Conservation (phyloP, 2,888 invertebrate species). For the Cynaeus angustus region DNA sequence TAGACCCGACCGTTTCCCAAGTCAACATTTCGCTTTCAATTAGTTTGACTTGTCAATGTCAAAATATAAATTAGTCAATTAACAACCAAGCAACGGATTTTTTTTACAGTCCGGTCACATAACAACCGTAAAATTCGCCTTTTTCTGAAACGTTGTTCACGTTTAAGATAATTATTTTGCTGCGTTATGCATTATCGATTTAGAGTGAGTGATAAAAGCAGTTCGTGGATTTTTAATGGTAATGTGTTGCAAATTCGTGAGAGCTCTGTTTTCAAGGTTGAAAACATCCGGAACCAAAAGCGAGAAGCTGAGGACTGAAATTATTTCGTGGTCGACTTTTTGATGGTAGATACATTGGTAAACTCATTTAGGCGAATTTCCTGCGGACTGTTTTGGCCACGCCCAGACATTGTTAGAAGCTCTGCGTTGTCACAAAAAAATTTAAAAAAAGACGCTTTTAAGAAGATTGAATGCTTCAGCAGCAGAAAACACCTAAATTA, state of each 20-base stretch:
- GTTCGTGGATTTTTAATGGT: conserved; percentile 26
- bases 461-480: too few species aligned
- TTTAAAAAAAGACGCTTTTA: too few species aligned
- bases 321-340: neutral
- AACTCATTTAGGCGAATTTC: too few species aligned
- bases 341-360: too few species aligned
- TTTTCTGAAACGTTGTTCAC: neutral
- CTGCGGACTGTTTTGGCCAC: too few species aligned
- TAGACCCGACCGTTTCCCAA: conserved; percentile 38
- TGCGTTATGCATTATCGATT: conserved; percentile 11
- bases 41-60: conserved; percentile 19
- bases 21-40: conserved; percentile 26
- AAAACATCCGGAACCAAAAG: conserved; percentile 36
- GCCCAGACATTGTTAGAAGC: too few species aligned
- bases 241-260: conserved; percentile 37
- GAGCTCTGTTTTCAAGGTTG: conserved; percentile 35
- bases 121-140: conserved; percentile 23
- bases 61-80: conserved; percentile 28
- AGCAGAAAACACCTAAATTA: too few species aligned
- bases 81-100: conserved; percentile 17
- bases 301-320: neutral
- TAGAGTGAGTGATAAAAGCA: conserved; percentile 16
- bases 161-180: conserved; percentile 7
- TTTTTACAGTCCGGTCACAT: conserved; percentile 17
- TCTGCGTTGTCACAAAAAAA: too few species aligned